Conservation (phyloP, 2,797 vertebrate species). For the Falco cherrug region DNA sequence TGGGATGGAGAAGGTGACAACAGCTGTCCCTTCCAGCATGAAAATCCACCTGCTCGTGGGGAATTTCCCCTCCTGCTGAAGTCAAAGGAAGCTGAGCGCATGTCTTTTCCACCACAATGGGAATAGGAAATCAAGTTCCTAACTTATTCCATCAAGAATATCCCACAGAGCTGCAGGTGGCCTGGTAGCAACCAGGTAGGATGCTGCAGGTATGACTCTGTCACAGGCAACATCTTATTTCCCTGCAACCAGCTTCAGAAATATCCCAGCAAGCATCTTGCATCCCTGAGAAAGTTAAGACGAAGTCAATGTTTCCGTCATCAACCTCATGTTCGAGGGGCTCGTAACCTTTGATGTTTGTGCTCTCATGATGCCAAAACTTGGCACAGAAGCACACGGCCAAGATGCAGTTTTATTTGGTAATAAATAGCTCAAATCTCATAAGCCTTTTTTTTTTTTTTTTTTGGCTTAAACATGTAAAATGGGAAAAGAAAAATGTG, state of each 20-base stretch:
- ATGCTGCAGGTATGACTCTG: too few species aligned
- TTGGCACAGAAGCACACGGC: neutral
- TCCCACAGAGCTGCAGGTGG: too few species aligned
- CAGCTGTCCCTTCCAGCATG: too few species aligned
- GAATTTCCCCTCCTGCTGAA: too few species aligned
- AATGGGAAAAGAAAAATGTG: constrained; percentile 6
- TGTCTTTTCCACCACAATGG: too few species aligned
- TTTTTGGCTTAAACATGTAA: neutral
- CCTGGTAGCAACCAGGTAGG: too few species aligned
- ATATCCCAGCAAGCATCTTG: neutral
- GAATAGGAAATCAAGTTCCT: too few species aligned
- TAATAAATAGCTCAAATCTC: constrained; percentile 58
- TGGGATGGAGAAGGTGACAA: too few species aligned
- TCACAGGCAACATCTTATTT: neutral
- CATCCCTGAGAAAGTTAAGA: neutral
- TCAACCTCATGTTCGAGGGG: neutral
- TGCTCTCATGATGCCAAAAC: neutral
- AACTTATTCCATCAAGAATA: too few species aligned
- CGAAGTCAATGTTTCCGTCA: constrained; percentile 25
- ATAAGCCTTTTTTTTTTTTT: neutral
- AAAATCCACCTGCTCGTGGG: too few species aligned
- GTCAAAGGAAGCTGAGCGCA: too few species aligned
- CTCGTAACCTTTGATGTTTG: neutral
- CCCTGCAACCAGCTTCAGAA: neutral
- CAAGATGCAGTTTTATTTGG: constrained; percentile 46